Evolutionary conservation across 2,113 vertebrate genomes (phyloP), one percentile per base, ranked within the genome.

Genomic region (Dinomys branickii): DNA sequence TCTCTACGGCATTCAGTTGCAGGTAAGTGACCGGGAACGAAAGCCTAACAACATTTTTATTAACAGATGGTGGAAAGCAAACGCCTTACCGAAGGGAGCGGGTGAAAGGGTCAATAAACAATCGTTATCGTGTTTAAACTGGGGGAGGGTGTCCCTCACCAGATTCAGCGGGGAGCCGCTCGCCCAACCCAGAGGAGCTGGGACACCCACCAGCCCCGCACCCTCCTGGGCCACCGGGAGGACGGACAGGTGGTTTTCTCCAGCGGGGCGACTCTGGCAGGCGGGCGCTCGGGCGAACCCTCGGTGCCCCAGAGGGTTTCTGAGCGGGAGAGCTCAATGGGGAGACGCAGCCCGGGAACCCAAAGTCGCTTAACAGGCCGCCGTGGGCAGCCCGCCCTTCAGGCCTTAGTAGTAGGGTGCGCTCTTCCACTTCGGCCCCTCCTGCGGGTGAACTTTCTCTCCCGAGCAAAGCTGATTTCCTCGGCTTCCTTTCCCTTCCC

Each of bases 101-200:
- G 94, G 96, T 93, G 96, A 90, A 96, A 96, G 87, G 95, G 96
- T 97, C 95, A 96, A 91, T 93, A 97, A 96, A 96, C 97, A 93
- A 98, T 97, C 93, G 96, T 94, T 94, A 86, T 33, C 73, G 77
- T 67, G 85, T 87, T 97, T 73, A 91, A 97, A 91, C 30, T 41
- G 67, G 77, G 88, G 52, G 41, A 35, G 88, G 52, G 9, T 84
- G 73, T 58, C 85, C 56, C 44, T 78, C 73, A 30, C 83, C 54
- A n/a, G 67, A 90, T 59, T 67, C 17, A 26, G 19, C 20, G 52
- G 73, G 54, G 56, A 30, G 93, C 50, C n/a, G 1, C 30, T 85
- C 20, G n/a, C 50, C 38, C 87, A 30, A 56, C n/a, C 47, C 50
- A n/a, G 58, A 24, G 78, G 33, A 85, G 58, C 69, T 16, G 44